Percentiles rank a stretch among this genome's conserved stretches.
Evolutionary conservation across 2,888 invertebrate genomes (phyloP).

Genomic region (Gymnosoma rotundatum): DNA sequence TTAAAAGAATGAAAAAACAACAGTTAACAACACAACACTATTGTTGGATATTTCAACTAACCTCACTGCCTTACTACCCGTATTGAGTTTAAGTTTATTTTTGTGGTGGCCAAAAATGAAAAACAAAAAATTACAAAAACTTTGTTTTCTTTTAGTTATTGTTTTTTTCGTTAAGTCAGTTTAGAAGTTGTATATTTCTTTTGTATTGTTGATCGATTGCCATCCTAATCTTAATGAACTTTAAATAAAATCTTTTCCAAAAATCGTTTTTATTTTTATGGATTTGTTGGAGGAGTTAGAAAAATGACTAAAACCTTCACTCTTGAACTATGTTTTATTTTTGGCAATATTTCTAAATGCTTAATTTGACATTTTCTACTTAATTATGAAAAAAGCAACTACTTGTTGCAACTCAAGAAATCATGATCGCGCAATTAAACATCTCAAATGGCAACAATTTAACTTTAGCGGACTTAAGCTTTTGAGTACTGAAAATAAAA

Average conservation of each 20-base stretch:
- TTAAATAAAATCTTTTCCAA: constrained; percentile 57
- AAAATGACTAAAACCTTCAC: constrained; percentile 72
- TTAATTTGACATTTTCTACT: constrained; percentile 66
- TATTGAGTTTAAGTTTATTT: constrained; percentile 34
- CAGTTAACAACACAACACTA: constrained; percentile 13
- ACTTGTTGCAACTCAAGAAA: neutral
- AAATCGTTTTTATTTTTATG: constrained; percentile 45
- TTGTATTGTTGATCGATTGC: constrained; percentile 66
- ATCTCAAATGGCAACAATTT: no score
- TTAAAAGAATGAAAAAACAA: constrained; percentile 43
- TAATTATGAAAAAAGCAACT: neutral
- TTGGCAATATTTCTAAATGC: constrained; percentile 9
- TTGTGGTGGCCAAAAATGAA: constrained; percentile 19
- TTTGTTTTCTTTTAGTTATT: constrained; percentile 41
- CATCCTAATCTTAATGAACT: constrained; percentile 69
- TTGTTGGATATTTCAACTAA: neutral
- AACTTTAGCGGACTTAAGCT: no score
- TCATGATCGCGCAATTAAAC: neutral
- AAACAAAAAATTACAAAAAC: neutral
- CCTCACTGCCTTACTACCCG: constrained; percentile 38
- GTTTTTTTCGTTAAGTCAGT: neutral
- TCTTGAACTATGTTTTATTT: constrained; percentile 69
- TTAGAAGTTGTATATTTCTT: constrained; percentile 1
- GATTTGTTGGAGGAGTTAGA: constrained; percentile 44
- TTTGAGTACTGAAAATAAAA: no score